Conservation (phyloP, 2,113 vertebrate species). For the Odontesthes bonariensis region DNA sequence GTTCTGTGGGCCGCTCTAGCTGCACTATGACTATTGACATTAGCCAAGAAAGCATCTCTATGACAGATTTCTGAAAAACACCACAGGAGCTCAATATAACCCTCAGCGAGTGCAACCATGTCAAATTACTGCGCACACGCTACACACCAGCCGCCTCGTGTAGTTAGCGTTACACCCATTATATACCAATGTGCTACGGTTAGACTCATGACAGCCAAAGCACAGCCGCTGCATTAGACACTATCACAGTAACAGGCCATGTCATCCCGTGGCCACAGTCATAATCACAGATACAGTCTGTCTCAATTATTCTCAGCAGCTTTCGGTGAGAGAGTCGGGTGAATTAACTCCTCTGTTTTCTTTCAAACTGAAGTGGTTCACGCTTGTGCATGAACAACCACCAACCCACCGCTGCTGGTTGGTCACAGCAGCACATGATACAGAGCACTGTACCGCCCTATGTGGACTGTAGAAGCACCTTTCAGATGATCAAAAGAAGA, state of each 20-base stretch:
- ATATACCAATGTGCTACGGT: conserved; percentile 2
- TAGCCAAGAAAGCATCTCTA: background rate
- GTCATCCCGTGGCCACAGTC: conserved; percentile 15
- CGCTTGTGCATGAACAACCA: background rate
- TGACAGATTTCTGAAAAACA: background rate
- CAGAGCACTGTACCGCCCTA: background rate
- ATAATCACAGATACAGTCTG: conserved; percentile 18
- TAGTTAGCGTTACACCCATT: background rate
- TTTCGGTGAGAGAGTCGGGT: background rate
- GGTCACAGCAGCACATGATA: background rate
- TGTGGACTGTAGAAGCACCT: background rate
- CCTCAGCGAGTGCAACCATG: background rate
- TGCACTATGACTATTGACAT: no score
- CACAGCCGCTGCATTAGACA: conserved; percentile 3
- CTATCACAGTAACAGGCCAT: conserved; percentile 22
- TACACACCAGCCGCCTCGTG: background rate
- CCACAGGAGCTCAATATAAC: background rate
- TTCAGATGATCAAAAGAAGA: background rate
- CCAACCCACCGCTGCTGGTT: background rate
- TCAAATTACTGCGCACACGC: background rate
- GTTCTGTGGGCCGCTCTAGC: no score
- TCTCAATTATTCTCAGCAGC: conserved; percentile 11
- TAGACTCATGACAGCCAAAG: conserved; percentile 9
- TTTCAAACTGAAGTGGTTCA: background rate
- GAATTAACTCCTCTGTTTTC: background rate